Conservation (phyloP, 1,140 invertebrate species). For the Ips typographus region DNA sequence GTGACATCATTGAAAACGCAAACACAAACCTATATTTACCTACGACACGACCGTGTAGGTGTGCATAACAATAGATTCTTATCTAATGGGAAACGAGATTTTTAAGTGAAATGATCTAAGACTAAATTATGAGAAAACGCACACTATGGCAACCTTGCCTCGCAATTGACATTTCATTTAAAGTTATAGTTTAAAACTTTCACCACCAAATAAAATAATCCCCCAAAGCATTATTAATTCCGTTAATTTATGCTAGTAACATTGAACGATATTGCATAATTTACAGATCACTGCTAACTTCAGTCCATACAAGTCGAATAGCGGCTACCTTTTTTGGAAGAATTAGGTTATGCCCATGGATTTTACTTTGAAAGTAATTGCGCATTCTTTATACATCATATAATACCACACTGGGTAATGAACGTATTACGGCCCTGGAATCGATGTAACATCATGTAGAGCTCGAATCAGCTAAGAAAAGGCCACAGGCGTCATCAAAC, state of each 20-base stretch:
- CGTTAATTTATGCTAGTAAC: conserved; percentile 28
- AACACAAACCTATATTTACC: too few relatives aligned
- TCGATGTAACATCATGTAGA: too few relatives aligned
- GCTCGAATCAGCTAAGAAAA: too few relatives aligned
- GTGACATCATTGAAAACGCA: too few relatives aligned
- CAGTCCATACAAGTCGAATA: conserved; percentile 19
- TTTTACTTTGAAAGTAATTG: background rate
- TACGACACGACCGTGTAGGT: too few relatives aligned
- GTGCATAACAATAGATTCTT: too few relatives aligned
- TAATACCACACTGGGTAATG: too few relatives aligned
- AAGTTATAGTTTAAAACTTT: conserved; percentile 10
- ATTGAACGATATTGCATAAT: conserved; percentile 28
- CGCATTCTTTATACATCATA: too few relatives aligned
- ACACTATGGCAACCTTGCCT: background rate
- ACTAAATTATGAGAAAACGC: background rate
- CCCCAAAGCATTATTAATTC: conserved; percentile 16
- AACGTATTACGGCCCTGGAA: too few relatives aligned
- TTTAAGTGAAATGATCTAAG: background rate
- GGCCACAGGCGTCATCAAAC: too few relatives aligned
- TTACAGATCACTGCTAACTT: conserved; percentile 29
- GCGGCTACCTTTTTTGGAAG: conserved; percentile 21
- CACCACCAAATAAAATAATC: conserved; percentile 12
- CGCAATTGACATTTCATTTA: background rate
- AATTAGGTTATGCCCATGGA: conserved; percentile 30
- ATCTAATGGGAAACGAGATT: too few relatives aligned